These are phyloP conservation scores for Meghimatium bilineatum DNA, from an alignment of 2,888 invertebrate genomes.

Conservation along the genomic window DNA sequence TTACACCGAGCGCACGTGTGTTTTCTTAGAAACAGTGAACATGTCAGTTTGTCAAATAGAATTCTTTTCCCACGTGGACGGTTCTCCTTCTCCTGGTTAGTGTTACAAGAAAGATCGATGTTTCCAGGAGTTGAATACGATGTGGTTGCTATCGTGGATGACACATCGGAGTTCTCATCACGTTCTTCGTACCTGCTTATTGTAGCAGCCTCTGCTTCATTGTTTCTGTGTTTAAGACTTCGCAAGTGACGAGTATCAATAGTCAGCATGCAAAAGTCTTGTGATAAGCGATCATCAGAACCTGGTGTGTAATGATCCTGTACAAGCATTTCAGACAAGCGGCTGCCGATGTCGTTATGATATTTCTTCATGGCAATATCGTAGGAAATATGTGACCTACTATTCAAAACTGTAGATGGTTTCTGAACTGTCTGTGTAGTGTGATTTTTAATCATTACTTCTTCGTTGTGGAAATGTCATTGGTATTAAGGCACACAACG, in stretches of 20 bases:
- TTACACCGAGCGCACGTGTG: constrained; percentile 41
- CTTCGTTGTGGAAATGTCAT: background rate
- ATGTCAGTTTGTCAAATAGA: constrained; percentile 36
- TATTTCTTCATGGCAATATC: constrained; percentile 42
- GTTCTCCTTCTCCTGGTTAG: background rate
- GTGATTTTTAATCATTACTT: background rate
- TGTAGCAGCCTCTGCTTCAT: background rate
- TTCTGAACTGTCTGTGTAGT: background rate
- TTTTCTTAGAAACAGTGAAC: constrained; percentile 39
- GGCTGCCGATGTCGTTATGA: constrained; percentile 42
- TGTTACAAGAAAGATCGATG: background rate
- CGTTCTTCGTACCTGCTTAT: background rate
- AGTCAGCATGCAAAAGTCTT: constrained; percentile 42
- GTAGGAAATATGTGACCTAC: background rate
- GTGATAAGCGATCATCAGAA: background rate
- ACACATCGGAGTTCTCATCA: background rate
- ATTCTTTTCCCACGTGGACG: constrained; percentile 1
- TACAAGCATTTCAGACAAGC: constrained; percentile 30
- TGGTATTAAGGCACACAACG: background rate
- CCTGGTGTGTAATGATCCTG: background rate
- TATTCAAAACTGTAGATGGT: background rate
- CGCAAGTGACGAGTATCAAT: constrained; percentile 21
- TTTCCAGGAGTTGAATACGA: background rate
- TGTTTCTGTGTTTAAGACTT: constrained; percentile 1
- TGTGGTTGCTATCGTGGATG: background rate